Conservation (phyloP, 2,888 invertebrate species). For the Caenorhabditis sinica region DNA sequence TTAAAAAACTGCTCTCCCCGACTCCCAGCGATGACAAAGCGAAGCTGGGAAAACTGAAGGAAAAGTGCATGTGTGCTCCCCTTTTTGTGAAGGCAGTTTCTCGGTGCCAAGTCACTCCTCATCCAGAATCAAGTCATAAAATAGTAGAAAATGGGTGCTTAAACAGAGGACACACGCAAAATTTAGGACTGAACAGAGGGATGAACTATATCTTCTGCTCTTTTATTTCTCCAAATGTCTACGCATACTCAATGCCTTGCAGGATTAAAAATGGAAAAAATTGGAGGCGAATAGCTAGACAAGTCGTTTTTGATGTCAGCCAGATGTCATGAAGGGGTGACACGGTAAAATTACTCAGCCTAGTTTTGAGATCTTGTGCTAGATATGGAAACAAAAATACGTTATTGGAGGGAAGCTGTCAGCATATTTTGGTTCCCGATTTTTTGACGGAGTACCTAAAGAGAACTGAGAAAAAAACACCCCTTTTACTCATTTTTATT, state of each 20-base stretch:
- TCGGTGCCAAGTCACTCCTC: conserved; percentile 41
- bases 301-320: conserved; percentile 30
- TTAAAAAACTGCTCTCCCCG: conserved; percentile 44
- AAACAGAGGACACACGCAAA: conserved; percentile 38
- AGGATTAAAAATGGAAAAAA: conserved; percentile 28
- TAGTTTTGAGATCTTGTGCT: background rate
- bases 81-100: conserved; percentile 20
- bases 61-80: conserved; percentile 57
- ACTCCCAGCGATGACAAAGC: conserved; percentile 39
- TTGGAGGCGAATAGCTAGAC: conserved; percentile 17
- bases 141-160: conserved; percentile 51
- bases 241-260: conserved; percentile 30
- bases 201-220: conserved; percentile 25
- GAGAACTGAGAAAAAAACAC: background rate
- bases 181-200: conserved; percentile 21
- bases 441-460: background rate
- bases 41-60: conserved; percentile 47
- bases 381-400: background rate
- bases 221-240: conserved; percentile 16
- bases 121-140: conserved; percentile 55
- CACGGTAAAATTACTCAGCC: background rate
- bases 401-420: background rate
- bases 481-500: no score
- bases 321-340: conserved; percentile 10
- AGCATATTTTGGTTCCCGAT: background rate